Evolutionary conservation across 2,888 invertebrate species (phyloP).

Genomic region (Euplexia lucipara): DNA sequence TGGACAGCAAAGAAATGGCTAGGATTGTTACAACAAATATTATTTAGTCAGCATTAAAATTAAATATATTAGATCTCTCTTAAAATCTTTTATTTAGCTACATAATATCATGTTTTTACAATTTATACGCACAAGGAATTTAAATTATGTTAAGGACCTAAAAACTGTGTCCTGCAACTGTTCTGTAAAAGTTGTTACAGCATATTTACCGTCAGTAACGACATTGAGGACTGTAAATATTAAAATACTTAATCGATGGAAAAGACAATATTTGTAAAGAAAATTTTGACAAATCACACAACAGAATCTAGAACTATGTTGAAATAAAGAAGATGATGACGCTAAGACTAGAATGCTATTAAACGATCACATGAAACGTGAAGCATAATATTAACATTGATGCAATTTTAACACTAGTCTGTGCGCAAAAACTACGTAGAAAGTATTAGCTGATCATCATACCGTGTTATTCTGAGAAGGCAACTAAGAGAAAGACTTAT

Average conservation of each 20-base stretch:
- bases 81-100: too few relatives aligned
- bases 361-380: neutral
- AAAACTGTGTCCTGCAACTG: too few relatives aligned
- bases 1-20: constrained; percentile 7
- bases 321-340: neutral
- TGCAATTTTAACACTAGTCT: constrained; percentile 8
- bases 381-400: constrained; percentile 30
- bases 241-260: too few relatives aligned
- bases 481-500: constrained; percentile 39
- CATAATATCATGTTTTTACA: too few relatives aligned
- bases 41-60: neutral
- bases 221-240: too few relatives aligned
- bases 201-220: too few relatives aligned
- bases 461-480: constrained; percentile 34
- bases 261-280: neutral
- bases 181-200: too few relatives aligned
- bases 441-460: constrained; percentile 40
- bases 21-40: neutral
- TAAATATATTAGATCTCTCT: too few relatives aligned
- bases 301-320: neutral
- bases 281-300: neutral
- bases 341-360: neutral
- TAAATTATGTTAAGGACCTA: too few relatives aligned
- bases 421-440: constrained; percentile 37
- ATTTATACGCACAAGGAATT: too few relatives aligned